Evolutionary conservation across 1,140 invertebrate genomes (phyloP).

Genomic region (Drosophila serrata): DNA sequence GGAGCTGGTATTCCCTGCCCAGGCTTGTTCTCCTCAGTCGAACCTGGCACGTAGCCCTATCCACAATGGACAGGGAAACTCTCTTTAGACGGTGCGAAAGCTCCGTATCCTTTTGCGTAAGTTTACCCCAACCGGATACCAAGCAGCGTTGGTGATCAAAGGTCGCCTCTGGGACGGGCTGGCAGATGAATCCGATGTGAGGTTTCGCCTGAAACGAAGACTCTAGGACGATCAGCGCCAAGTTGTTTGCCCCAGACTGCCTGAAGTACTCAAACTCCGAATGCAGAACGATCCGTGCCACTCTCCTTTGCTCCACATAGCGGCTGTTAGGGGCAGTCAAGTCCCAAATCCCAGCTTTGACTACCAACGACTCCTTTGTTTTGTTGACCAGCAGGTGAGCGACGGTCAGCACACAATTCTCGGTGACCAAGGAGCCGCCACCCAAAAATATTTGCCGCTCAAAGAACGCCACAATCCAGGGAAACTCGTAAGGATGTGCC

Average conservation of each 20-base stretch:
- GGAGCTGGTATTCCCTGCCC: constrained; percentile 84
- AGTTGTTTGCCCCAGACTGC: neutral
- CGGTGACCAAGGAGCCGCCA: constrained; percentile 9
- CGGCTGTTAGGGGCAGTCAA: neutral
- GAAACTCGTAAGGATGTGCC: constrained; percentile 4
- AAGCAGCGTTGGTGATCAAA: constrained; percentile 4
- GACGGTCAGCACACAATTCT: constrained; percentile 15
- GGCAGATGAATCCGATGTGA: constrained; percentile 15
- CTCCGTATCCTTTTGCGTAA: fast-evolving
- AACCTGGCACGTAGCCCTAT: constrained; percentile 80
- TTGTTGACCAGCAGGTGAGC: neutral
- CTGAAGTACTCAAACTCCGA: neutral
- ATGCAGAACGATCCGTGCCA: constrained; percentile 5
- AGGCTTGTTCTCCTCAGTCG: constrained; percentile 85
- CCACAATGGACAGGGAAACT: constrained; percentile 87
- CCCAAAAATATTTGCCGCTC: neutral
- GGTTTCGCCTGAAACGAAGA: neutral
- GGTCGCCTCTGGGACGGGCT: neutral
- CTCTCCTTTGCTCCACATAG: neutral
- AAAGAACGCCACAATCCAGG: constrained; percentile 12
- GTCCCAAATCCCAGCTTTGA: constrained; percentile 13
- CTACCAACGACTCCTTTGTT: neutral
- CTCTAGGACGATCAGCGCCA: neutral
- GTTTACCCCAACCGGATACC: constrained; percentile 24
- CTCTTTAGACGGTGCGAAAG: constrained; percentile 86